phyloP scores from a whole-genome alignment of 2,888 invertebrate genomes.

The Salticus scenicus region DNA sequence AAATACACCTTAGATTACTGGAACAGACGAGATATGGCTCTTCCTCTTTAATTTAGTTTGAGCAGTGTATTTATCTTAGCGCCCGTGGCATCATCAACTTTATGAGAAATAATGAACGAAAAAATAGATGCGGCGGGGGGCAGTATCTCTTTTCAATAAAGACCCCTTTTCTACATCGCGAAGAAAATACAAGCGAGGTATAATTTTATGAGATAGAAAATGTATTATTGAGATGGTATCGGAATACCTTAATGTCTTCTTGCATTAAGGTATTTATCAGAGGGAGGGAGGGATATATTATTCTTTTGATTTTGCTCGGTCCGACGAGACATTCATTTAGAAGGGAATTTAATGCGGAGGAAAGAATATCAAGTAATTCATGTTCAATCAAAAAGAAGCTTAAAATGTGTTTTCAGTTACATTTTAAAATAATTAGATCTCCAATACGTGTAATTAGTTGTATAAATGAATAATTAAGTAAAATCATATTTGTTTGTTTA shows the following conservation, averaged over 20 bases:
- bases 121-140: neutral
- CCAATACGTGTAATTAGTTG: no score
- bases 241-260: slow-evolving; percentile 36
- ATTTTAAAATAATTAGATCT: no score
- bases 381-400: no score
- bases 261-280: slow-evolving; percentile 32
- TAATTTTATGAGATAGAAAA: neutral
- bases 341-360: neutral
- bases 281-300: neutral
- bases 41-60: neutral
- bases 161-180: neutral
- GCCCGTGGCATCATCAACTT: slow-evolving; percentile 10
- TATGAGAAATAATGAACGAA: slow-evolving; percentile 9
- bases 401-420: no score
- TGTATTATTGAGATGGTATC: slow-evolving; percentile 30
- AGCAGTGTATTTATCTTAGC: neutral
- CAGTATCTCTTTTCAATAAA: neutral
- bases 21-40: neutral
- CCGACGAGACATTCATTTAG: neutral
- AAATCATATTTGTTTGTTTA: no score
- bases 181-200: neutral
- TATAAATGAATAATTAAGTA: no score
- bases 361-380: no score
- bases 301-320: neutral
- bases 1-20: slow-evolving; percentile 1